Conservation (phyloP, 2,113 vertebrate genomes). For the Zeus faber region DNA sequence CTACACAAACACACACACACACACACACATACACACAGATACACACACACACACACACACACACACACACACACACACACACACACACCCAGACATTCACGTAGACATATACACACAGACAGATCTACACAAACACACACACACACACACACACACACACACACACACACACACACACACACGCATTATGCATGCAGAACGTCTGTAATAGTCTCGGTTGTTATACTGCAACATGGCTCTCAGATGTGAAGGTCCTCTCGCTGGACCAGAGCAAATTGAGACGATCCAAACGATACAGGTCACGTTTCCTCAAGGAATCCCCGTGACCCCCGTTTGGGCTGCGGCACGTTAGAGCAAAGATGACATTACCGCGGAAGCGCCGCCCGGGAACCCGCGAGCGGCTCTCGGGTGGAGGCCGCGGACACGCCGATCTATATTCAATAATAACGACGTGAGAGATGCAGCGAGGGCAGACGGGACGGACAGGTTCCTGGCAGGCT, state of each 20-base stretch:
- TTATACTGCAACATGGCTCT: background rate
- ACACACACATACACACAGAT: constrained; percentile 12
- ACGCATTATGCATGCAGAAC: no score
- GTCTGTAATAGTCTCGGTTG: background rate
- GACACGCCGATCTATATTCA: no score
- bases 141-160: constrained; percentile 19
- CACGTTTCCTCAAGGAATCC: no score
- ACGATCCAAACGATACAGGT: constrained; percentile 20
- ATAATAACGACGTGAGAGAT: constrained; percentile 16
- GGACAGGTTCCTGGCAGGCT: constrained; percentile 11
- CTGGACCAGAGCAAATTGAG: background rate
- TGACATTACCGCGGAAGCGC: constrained; percentile 38
- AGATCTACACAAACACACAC: background rate
- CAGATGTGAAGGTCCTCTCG: background rate
- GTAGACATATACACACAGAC: background rate
- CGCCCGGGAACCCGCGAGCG: constrained; percentile 25
- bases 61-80: background rate
- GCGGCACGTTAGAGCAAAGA: constrained; percentile 26
- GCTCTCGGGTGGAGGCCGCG: constrained; percentile 13
- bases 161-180: constrained; percentile 16
- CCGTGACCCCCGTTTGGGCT: no score
- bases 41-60: background rate
- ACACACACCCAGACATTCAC: background rate
- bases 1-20: constrained; percentile 30
- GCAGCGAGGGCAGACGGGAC: background rate